Conservation (phyloP, 2,113 vertebrate genomes). For the Petromus typicus region DNA sequence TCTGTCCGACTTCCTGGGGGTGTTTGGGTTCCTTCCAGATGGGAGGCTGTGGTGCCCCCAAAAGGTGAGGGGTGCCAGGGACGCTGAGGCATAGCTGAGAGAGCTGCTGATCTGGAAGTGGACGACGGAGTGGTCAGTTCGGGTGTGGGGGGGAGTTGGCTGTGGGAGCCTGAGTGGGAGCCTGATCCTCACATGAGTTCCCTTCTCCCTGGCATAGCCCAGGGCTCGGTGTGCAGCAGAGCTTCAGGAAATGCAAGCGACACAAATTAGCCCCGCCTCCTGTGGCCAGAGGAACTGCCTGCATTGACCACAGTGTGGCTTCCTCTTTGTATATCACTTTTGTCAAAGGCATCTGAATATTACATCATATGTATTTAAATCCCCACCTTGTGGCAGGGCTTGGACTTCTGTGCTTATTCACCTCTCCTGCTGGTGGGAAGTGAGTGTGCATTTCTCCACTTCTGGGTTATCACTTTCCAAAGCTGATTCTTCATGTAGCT, state of each 20-base stretch:
- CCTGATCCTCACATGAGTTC: background rate
- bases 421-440: background rate
- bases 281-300: background rate
- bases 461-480: background rate
- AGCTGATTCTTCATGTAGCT: background rate
- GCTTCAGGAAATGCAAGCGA: background rate
- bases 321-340: background rate
- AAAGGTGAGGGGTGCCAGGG: background rate
- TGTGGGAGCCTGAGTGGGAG: background rate
- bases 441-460: background rate
- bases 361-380: background rate
- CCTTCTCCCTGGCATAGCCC: background rate
- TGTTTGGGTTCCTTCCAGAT: background rate
- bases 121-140: background rate
- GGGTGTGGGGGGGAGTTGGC: background rate
- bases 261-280: background rate
- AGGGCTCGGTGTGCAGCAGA: background rate
- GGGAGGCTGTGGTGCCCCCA: background rate
- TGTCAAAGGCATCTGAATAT: background rate
- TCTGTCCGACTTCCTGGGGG: background rate
- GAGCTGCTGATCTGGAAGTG: background rate
- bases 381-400: background rate
- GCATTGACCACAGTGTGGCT: background rate
- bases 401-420: background rate
- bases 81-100: background rate